Evolutionary conservation across 2,113 vertebrate species (phyloP).

Genomic region (Osmerus mordax): DNA sequence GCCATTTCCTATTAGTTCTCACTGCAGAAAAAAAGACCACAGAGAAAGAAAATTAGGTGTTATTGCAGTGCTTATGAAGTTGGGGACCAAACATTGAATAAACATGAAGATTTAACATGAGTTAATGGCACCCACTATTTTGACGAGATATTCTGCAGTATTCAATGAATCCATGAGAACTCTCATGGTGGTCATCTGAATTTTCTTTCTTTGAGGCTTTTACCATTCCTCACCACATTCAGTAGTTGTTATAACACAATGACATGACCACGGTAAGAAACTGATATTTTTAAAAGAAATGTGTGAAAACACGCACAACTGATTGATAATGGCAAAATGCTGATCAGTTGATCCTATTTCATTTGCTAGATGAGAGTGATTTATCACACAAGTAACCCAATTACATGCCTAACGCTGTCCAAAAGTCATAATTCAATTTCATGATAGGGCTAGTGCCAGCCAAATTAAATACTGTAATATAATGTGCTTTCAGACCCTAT

Average conservation of each 20-base stretch:
- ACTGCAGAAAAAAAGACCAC: slow-evolving; percentile 53
- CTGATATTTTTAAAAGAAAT: background rate
- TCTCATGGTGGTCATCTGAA: background rate
- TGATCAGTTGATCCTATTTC: slow-evolving; percentile 38
- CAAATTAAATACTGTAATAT: slow-evolving; percentile 61
- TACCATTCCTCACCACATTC: background rate
- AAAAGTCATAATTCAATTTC: slow-evolving; percentile 54
- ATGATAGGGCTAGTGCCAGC: slow-evolving; percentile 50
- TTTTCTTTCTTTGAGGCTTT: background rate
- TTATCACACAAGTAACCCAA: slow-evolving; percentile 55
- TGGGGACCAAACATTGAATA: no score
- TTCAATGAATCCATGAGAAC: no score
- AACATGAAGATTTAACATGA: no score
- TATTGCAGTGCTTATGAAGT: background rate
- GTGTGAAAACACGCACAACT: background rate
- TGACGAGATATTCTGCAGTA: no score
- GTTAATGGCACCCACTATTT: no score
- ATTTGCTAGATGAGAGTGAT: slow-evolving; percentile 56
- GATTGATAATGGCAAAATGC: slow-evolving; percentile 39
- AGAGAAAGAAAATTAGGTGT: slow-evolving; percentile 1
- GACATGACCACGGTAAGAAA: no score
- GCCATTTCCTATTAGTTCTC: slow-evolving; percentile 55
- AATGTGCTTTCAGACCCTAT: slow-evolving; percentile 51
- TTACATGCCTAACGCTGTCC: slow-evolving; percentile 54
- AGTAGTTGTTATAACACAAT: no score